Base-by-base conservation (phyloP, 2,888 invertebrate species). In the Hofmannophila pseudospretella region DNA sequence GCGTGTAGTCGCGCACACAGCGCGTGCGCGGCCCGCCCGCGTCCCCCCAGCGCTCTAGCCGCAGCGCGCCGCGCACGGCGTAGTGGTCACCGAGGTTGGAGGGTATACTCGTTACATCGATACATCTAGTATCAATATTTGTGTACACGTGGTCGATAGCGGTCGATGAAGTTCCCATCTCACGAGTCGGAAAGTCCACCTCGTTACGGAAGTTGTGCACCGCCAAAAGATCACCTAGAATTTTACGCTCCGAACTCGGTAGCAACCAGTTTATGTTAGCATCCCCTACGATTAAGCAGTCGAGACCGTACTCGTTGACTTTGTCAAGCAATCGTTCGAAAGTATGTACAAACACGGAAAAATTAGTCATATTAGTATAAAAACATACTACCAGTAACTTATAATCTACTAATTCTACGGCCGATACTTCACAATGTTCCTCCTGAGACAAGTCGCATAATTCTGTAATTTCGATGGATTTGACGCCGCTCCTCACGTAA, bases 21-120 rank as follows among this genome's bases (percentile, higher is more conserved):
- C 31, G 34, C 26, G 34, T 31, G 2, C 8, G 16, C 16, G 34
- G 34, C 13, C 20, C 19, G 13, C 31, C 27, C 16, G 26, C 12
- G 8, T 11, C 3, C n/a, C n/a, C n/a, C n/a, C n/a, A n/a, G n/a
- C n/a, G n/a, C n/a, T n/a, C n/a, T n/a, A n/a, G n/a, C n/a, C n/a
- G n/a, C 20, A 3, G 13, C 31, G 26, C 9, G 4, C 16, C 14
- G 10, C n/a, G 31, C 10, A 31, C 31, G 2, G 19, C 31, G 10
- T 4, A n/a, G 31, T 31, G 31, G 8, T 31, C 31, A 7, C 31
- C 20, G 7, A 31, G 2, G 20, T 20, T 3, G 20, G 20, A 20
- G 7, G 20, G 7, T 5, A 20, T 5, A 1, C 5, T 8, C 34
- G 30, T 8, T 3, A 19, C 19, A n/a, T 16, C 9, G 9, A 19